phyloP scores from a whole-genome alignment of 2,888 invertebrate species.

The Branchellion lobata region DNA sequence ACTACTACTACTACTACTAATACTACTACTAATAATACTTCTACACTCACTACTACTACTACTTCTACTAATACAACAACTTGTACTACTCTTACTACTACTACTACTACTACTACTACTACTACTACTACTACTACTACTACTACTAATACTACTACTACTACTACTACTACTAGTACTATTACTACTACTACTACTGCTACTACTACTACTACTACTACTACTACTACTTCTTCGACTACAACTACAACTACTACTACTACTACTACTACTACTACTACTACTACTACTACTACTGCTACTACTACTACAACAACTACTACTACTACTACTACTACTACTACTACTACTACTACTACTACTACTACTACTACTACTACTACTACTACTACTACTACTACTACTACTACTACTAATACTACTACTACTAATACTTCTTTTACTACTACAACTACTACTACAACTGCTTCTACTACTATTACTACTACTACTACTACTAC shows the following conservation, averaged over 20 bases:
- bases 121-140: neutral
- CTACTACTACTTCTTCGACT: neutral
- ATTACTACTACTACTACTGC: neutral
- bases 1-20: neutral
- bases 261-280: neutral
- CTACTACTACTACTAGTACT: neutral
- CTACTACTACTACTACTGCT: neutral
- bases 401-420: neutral
- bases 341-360: neutral
- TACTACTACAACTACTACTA: neutral
- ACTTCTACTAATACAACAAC: neutral
- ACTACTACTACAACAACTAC: neutral
- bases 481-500: neutral
- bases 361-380: neutral
- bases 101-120: neutral
- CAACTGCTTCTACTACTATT: neutral
- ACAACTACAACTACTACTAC: neutral
- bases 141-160: neutral
- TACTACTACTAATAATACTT: neutral
- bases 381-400: neutral
- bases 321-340: neutral
- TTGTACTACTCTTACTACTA: neutral
- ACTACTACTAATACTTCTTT: neutral
- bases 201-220: neutral
- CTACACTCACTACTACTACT: neutral